Conservation (phyloP, 2,888 invertebrate species). For the Monopis laevigella region DNA sequence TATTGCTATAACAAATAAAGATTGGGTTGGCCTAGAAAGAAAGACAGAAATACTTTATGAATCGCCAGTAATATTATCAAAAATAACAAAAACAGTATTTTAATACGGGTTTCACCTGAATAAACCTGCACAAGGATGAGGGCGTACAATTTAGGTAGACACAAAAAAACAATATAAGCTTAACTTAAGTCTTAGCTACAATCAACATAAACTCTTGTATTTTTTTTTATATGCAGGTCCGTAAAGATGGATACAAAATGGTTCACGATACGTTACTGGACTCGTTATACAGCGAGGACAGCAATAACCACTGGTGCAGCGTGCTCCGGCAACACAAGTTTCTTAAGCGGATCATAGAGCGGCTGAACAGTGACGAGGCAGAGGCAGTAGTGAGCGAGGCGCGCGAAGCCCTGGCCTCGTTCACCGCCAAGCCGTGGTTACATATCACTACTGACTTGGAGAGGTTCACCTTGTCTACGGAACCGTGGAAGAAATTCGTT, state of each 20-base stretch:
- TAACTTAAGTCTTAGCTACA: too few relatives aligned
- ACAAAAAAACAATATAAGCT: too few relatives aligned
- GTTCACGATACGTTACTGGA: slow-evolving; percentile 54
- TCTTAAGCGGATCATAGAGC: slow-evolving; percentile 72
- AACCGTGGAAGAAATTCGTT: slow-evolving; percentile 61
- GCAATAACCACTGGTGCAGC: slow-evolving; percentile 76
- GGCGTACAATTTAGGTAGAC: too few relatives aligned
- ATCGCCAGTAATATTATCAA: too few relatives aligned
- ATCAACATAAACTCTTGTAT: too few relatives aligned
- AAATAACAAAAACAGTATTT: too few relatives aligned
- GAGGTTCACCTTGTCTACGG: slow-evolving; percentile 59
- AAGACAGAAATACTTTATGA: too few relatives aligned
- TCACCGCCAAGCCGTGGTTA: slow-evolving; percentile 71
- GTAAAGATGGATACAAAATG: slow-evolving; percentile 72
- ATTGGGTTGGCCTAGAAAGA: too few relatives aligned
- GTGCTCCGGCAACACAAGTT: slow-evolving; percentile 82
- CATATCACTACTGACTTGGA: slow-evolving; percentile 79
- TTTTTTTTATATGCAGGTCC: slow-evolving; percentile 29
- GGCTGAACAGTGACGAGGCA: slow-evolving; percentile 60
- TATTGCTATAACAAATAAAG: too few relatives aligned
- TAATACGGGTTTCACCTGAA: too few relatives aligned
- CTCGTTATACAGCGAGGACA: slow-evolving; percentile 61
- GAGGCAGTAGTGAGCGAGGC: slow-evolving; percentile 56
- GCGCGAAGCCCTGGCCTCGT: slow-evolving; percentile 62
- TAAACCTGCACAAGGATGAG: too few relatives aligned